Evolutionary conservation across 2,113 vertebrate species (phyloP), one percentile per base, ranked within the genome.

Genomic region (Mesocricetus auratus): DNA sequence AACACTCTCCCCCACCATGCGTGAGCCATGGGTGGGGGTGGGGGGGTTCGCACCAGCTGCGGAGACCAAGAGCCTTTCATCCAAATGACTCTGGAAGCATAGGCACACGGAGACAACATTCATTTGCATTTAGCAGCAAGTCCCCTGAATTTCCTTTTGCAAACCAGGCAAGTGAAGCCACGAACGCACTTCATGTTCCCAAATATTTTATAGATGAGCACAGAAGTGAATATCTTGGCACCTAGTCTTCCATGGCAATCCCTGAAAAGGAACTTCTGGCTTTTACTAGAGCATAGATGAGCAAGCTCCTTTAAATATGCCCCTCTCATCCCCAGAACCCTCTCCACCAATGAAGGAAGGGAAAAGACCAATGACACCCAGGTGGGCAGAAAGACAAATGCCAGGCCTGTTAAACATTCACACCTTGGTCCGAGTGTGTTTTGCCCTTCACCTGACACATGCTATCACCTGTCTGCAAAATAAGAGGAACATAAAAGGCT

Each of bases 361-460:
- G 22, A 58, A 19, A 26, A 7, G 62, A 79, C 69, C 53, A 60
- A 10, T 5, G 29, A 31, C 39, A 64, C 36, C 3, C 1, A 12
- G 11, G 29, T 3, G 8, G 58, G 60, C 53, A 29, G 82, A 13
- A 62, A 50, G 45, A 68, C 21, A 53, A 45, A 92, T 16, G 7
- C 77, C 60, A 11, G 39, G 45, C 58, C 87, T 53, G 10, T 71
- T 24, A 86, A 88, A 77, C 33, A 22, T 7, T 75, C 87, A 89
- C 95, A 82, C 10, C 9, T 60, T 9, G 60, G 86, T 89, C 94
- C 82, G 68, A 78, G 86, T 89, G 71, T 77, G 56, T 73, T 68
- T 68, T 62, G 3, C 42, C 31, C 19, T 73, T 64, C 62, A 66
- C 69, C 82, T 39, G 26, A 68, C 73, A 39, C 79, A 11, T 16